These are phyloP conservation scores for Zaprionus tsacasi DNA, from an alignment of 1,140 invertebrate genomes.

Conservation along the genomic window DNA sequence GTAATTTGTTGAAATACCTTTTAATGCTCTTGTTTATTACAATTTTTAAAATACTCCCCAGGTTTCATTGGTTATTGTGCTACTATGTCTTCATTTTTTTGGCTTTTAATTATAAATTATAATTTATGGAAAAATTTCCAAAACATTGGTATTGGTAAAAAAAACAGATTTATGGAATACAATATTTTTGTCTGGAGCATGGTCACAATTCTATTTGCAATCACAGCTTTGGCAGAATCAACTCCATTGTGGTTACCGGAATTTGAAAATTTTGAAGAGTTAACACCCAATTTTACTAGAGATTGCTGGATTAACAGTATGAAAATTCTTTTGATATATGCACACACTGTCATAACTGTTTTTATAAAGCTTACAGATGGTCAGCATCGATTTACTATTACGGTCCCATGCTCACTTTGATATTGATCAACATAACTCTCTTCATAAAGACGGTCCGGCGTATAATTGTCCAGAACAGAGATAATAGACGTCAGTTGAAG, in stretches of 20 bases:
- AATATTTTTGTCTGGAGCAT: constrained; percentile 89
- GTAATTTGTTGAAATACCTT: constrained; percentile 6
- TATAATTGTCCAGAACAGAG: constrained; percentile 86
- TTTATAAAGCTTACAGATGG: constrained; percentile 3
- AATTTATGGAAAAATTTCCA: constrained; percentile 89
- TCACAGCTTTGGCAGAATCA: constrained; percentile 63
- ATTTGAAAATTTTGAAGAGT: constrained; percentile 76
- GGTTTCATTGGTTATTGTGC: constrained; percentile 89
- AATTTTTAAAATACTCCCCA: constrained; percentile 17
- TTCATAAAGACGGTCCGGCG: constrained; percentile 87
- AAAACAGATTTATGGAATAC: constrained; percentile 86
- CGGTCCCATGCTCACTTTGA: constrained; percentile 87
- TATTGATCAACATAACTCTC: constrained; percentile 88
- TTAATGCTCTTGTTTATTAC: neutral
- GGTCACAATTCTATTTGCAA: constrained; percentile 83
- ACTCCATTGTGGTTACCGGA: constrained; percentile 80
- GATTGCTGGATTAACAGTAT: constrained; percentile 86
- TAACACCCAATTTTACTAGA: constrained; percentile 85
- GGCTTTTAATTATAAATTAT: constrained; percentile 90
- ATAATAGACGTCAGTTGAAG: constrained; percentile 15
- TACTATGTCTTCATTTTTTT: constrained; percentile 89
- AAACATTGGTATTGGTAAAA: constrained; percentile 60
- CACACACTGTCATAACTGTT: neutral
- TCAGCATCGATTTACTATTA: constrained; percentile 89
- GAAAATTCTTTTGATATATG: constrained; percentile 24